Base-by-base conservation (phyloP, 1,140 invertebrate species). In the Micrasema longulum region DNA sequence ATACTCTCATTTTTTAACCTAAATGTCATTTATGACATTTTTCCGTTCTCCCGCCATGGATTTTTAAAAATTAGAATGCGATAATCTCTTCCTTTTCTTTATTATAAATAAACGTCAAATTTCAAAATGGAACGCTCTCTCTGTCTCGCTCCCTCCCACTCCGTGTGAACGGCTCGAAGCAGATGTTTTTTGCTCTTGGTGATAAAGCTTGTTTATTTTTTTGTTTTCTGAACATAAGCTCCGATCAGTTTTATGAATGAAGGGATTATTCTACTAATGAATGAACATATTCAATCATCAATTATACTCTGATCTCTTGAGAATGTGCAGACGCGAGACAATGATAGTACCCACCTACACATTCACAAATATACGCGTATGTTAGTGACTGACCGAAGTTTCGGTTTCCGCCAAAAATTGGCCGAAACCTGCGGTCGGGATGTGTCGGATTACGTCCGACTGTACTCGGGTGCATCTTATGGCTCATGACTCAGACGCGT, bases 251-350 rank as follows among this genome's bases (percentile, higher is more conserved):
- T 64, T 53, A 66, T 66, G 64, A 66, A 66, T 53, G 64, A 53
- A 38, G n/a, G 47, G 64, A 66, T 66, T 66, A 66, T 66, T 66
- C 35, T 10, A 20, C 47, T 52, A 53, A 66, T 66, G 64, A 66
- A 66, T 66, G 64, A 66, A 66, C 45, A 38, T 26, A 38, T 66
- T 66, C 64, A 66, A 66, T 66, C 64, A 66, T 66, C 48, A 53
- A 53, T 66, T 66, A 64, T 64, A 41, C 47, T 64, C 60, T 26
- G 41, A 47, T 45, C 60, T 45, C 60, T 64, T 23, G 43, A 64
- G 60, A 7, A 20, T 41, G 26, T 7, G 26, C 52, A n/a, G n/a
- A 31, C 20, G 23, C 23, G 31, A 64, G 60, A 64, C 60, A 64
- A 64, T 64, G 31, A 31, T 22, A 9, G 10, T 41, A 9, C 38